These are phyloP conservation scores for Delphinapterus leucas DNA, from an alignment of 2,113 vertebrate species.

Conservation along the genomic window DNA sequence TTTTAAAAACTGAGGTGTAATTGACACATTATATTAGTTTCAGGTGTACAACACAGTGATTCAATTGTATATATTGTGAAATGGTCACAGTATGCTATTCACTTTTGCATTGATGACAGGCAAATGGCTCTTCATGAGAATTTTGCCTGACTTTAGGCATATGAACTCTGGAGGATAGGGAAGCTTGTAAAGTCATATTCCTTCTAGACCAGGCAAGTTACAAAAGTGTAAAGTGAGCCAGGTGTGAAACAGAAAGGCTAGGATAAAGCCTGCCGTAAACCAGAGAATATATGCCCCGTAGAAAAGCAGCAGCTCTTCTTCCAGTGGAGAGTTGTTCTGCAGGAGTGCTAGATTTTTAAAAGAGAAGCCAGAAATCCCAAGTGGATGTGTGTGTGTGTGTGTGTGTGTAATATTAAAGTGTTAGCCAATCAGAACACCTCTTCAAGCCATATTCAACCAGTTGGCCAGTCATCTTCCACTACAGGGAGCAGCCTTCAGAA, in stretches of 20 bases:
- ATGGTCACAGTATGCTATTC: background rate
- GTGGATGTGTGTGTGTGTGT: background rate
- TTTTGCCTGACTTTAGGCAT: background rate
- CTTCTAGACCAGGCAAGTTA: background rate
- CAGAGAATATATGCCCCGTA: background rate
- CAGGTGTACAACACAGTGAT: background rate
- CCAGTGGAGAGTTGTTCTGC: too few species aligned
- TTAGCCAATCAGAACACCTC: background rate
- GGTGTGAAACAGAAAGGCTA: background rate
- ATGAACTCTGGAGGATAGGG: background rate
- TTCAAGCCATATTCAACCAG: background rate
- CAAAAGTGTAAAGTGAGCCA: background rate
- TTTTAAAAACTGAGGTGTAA: background rate
- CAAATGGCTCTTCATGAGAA: background rate
- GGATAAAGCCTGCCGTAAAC: background rate
- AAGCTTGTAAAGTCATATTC: background rate
- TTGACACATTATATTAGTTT: background rate
- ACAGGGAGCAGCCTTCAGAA: accelerated
- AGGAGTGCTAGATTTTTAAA: background rate
- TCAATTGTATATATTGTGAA: background rate
- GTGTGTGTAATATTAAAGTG: background rate
- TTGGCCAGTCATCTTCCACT: background rate
- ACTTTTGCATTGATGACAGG: background rate
- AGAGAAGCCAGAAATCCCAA: background rate
- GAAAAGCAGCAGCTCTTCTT: background rate